Evolutionary conservation across 1,140 invertebrate species (phyloP).

Genomic region (Penaeus indicus): DNA sequence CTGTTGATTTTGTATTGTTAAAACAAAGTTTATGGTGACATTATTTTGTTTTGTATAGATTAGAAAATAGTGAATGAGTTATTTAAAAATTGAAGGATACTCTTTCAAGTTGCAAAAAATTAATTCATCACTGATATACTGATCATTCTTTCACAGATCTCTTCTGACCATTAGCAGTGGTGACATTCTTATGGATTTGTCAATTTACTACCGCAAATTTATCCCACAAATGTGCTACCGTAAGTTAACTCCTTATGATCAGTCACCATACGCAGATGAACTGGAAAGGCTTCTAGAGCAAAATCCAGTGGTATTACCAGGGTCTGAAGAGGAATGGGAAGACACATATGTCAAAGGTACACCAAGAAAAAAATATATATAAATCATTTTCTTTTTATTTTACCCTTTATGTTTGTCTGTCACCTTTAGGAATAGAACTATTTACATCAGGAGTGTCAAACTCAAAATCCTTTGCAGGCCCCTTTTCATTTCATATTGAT

Average conservation of each 20-base stretch:
- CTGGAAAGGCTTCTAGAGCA: constrained; percentile 34
- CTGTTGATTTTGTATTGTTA: not conserved
- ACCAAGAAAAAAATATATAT: not conserved
- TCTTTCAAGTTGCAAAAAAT: not conserved
- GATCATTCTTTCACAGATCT: constrained; percentile 15
- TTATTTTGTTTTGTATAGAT: not conserved
- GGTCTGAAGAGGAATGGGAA: constrained; percentile 56
- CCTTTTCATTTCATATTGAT: too few relatives aligned
- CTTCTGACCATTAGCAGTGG: constrained; percentile 22
- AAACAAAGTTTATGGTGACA: not conserved
- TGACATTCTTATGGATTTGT: constrained; percentile 35
- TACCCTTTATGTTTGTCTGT: not conserved
- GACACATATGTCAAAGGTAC: constrained; percentile 34
- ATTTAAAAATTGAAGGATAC: too few relatives aligned
- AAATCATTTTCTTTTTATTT: not conserved
- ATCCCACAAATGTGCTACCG: constrained; percentile 41
- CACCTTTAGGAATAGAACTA: not conserved
- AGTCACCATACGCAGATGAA: constrained; percentile 38
- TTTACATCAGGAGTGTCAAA: too few relatives aligned
- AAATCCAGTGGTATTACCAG: constrained; percentile 41
- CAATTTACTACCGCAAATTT: constrained; percentile 43
- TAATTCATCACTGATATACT: not conserved
- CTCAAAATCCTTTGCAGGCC: too few relatives aligned
- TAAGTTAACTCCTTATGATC: constrained; percentile 41
- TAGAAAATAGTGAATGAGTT: not conserved